Conservation (phyloP, 2,113 vertebrate species). For the Talpa occidentalis region DNA sequence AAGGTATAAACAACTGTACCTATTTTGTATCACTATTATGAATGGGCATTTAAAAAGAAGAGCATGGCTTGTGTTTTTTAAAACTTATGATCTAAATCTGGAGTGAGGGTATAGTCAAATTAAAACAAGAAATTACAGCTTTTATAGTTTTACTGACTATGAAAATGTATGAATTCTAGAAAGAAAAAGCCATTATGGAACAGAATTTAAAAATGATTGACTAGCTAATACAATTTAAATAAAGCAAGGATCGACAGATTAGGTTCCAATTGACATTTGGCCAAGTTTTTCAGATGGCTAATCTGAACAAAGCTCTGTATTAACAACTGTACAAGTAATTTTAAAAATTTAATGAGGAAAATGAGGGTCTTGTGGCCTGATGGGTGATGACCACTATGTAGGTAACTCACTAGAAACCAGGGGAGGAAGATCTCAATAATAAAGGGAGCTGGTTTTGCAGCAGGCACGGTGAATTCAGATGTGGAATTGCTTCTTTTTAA, state of each 20-base stretch:
- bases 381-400: background rate
- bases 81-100: background rate
- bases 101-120: background rate
- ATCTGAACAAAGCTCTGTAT: background rate
- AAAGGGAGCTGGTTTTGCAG: background rate
- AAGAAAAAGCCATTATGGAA: background rate
- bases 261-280: background rate
- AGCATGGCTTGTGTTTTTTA: background rate
- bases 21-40: background rate
- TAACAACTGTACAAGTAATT: background rate
- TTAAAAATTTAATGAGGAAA: background rate
- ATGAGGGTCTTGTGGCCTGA: background rate
- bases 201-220: background rate
- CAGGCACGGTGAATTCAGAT: background rate
- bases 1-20: background rate
- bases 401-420: background rate
- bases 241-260: too few species aligned
- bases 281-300: background rate
- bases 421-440: background rate
- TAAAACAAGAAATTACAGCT: background rate
- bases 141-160: background rate
- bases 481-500: background rate
- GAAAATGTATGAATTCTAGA: background rate
- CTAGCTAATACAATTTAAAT: too few species aligned
- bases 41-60: constrained; percentile 14